Evolutionary conservation across 2,797 vertebrate species (phyloP).

Genomic region (Typhlichthys subterraneus): DNA sequence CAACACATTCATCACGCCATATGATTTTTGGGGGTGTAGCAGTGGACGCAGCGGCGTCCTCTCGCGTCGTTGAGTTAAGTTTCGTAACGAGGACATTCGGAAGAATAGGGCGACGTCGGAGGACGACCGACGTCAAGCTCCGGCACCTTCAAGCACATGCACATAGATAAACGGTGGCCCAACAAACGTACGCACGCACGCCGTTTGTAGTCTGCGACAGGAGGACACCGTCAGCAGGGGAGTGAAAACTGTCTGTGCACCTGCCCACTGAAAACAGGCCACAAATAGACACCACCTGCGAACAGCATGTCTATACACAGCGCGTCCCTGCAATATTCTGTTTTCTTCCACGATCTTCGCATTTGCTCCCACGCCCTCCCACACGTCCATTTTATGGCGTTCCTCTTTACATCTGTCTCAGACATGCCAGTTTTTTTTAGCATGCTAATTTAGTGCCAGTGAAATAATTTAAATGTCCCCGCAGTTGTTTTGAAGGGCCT

Average conservation of each 20-base stretch:
- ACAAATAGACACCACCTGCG: slow-evolving; percentile 57
- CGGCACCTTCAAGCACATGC: slow-evolving; percentile 2
- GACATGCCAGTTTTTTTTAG: slow-evolving; percentile 13
- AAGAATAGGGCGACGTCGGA: slow-evolving; percentile 27
- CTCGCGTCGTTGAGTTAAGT: slow-evolving; percentile 19
- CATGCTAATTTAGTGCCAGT: slow-evolving; percentile 14
- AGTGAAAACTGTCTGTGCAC: slow-evolving; percentile 45
- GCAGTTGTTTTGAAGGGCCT: neutral
- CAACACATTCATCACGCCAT: slow-evolving; percentile 9
- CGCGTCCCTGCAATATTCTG: slow-evolving; percentile 26
- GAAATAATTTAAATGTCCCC: slow-evolving; percentile 17
- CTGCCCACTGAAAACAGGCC: slow-evolving; percentile 53
- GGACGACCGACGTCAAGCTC: slow-evolving; percentile 2
- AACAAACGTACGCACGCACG: neutral
- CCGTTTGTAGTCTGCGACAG: slow-evolving; percentile 19
- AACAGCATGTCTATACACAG: slow-evolving; percentile 27
- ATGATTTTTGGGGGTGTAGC: slow-evolving; percentile 20
- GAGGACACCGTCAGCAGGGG: slow-evolving; percentile 27
- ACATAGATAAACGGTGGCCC: neutral
- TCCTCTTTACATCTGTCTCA: slow-evolving; percentile 5
- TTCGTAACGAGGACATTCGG: slow-evolving; percentile 15
- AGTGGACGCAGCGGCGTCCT: neutral
- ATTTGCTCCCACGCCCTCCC: slow-evolving; percentile 3
- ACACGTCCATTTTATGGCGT: slow-evolving; percentile 7
- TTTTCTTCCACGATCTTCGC: neutral